Percentiles rank a stretch among this genome's conserved stretches.
These are phyloP conservation scores for Andrena camellia DNA, from an alignment of 2,888 invertebrate species.

Conservation along the genomic window DNA sequence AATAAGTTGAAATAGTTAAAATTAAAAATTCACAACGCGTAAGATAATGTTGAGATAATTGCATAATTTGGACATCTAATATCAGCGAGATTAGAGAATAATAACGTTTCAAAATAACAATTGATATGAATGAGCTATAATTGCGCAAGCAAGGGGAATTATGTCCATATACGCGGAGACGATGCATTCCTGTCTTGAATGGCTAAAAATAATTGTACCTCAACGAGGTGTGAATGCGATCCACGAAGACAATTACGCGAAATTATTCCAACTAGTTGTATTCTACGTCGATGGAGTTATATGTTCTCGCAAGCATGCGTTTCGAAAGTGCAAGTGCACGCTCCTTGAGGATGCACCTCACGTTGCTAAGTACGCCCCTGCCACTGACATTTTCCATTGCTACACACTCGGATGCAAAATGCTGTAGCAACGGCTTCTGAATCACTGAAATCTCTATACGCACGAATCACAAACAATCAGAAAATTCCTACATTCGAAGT, in stretches of 20 bases:
- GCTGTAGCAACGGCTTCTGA: slow-evolving; percentile 44
- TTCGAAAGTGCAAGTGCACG: slow-evolving; percentile 75
- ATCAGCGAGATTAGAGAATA: not conserved
- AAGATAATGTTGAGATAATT: not conserved
- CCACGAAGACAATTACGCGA: slow-evolving; percentile 53
- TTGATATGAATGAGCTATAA: not conserved
- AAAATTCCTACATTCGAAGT: not conserved
- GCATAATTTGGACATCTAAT: not conserved
- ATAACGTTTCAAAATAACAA: not conserved
- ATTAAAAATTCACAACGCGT: not conserved
- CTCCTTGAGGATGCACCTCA: slow-evolving; percentile 67
- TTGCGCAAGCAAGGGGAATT: not conserved
- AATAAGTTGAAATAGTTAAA: not conserved
- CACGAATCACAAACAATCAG: not conserved
- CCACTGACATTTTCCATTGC: slow-evolving; percentile 68
- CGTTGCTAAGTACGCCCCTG: slow-evolving; percentile 69
- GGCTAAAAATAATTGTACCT: slow-evolving; percentile 44
- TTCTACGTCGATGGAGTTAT: slow-evolving; percentile 53
- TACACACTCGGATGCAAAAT: slow-evolving; percentile 33
- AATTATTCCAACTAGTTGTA: slow-evolving; percentile 50
- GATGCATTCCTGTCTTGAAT: slow-evolving; percentile 10
- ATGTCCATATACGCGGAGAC: not conserved
- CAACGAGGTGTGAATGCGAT: slow-evolving; percentile 39
- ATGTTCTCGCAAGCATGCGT: slow-evolving; percentile 67
- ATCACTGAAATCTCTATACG: slow-evolving; percentile 21